phyloP scores from a whole-genome alignment of 1,140 invertebrate genomes.

The Drosophila sturtevanti region DNA sequence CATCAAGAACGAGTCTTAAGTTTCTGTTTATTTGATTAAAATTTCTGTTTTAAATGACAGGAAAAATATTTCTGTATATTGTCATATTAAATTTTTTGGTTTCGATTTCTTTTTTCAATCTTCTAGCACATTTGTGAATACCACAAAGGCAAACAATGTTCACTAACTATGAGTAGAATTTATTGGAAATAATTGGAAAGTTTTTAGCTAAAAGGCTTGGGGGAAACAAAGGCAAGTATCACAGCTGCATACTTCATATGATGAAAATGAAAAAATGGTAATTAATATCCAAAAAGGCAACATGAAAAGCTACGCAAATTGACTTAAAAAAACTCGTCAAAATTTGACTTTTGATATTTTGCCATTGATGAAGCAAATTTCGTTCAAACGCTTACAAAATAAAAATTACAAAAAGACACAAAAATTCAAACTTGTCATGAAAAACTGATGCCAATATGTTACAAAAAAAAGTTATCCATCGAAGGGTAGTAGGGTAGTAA shows the following conservation, averaged over 20 bases:
- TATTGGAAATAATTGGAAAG: background rate
- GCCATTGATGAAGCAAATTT: conserved; percentile 54
- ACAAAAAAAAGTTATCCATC: background rate
- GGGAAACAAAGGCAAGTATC: background rate
- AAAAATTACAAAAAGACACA: conserved; percentile 10
- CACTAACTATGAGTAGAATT: background rate
- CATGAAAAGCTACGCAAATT: conserved; percentile 50
- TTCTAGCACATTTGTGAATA: background rate
- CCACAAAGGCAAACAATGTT: background rate
- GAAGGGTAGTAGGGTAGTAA: background rate
- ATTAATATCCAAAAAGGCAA: conserved; percentile 60
- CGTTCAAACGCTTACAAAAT: conserved; percentile 56
- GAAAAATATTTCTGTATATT: too few relatives aligned
- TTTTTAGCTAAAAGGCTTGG: background rate
- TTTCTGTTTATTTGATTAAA: too few relatives aligned
- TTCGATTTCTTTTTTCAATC: too few relatives aligned
- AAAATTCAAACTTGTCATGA: conserved; percentile 21
- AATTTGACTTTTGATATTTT: conserved; percentile 57
- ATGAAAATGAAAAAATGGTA: conserved; percentile 41
- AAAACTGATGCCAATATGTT: conserved; percentile 45
- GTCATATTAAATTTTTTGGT: too few relatives aligned
- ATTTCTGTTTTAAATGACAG: too few relatives aligned
- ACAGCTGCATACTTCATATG: background rate
- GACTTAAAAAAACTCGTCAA: conserved; percentile 36
- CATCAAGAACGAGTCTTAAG: too few relatives aligned